Evolutionary conservation across 1,140 invertebrate genomes (phyloP).

Genomic region (Caenorhabditis remanei): DNA sequence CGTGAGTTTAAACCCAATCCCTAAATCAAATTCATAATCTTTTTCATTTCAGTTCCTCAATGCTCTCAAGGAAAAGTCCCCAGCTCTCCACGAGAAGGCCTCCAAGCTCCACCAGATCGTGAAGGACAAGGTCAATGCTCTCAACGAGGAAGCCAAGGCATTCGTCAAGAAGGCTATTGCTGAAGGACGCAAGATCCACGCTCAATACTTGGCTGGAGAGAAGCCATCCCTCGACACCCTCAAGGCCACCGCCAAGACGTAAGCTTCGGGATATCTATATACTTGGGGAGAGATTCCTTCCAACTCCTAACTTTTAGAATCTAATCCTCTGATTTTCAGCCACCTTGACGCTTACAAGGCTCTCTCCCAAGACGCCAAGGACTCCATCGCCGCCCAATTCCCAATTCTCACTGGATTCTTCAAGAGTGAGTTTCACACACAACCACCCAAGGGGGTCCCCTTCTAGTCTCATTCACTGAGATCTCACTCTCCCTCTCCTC

Average conservation of each 20-base stretch:
- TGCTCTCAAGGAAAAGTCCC: slow-evolving; percentile 65
- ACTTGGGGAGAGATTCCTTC: too few species aligned
- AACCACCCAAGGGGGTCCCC: too few species aligned
- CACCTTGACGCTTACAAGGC: slow-evolving; percentile 64
- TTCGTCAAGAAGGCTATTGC: slow-evolving; percentile 71
- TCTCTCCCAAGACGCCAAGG: slow-evolving; percentile 64
- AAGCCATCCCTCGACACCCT: slow-evolving; percentile 61
- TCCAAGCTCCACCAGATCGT: slow-evolving; percentile 61
- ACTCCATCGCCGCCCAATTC: slow-evolving; percentile 62
- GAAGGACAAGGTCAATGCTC: slow-evolving; percentile 62
- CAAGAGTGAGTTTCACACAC: slow-evolving; percentile 53
- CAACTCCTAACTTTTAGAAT: neutral
- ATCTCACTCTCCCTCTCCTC: neutral
- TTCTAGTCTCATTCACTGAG: too few species aligned
- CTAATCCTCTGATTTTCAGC: neutral
- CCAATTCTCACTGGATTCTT: slow-evolving; percentile 64
- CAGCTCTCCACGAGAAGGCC: slow-evolving; percentile 65
- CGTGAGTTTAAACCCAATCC: neutral
- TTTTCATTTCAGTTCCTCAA: slow-evolving; percentile 46
- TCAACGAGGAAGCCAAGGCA: slow-evolving; percentile 65
- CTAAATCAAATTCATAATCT: neutral
- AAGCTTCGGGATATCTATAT: too few species aligned
- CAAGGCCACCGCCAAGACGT: slow-evolving; percentile 69
- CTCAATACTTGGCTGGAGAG: slow-evolving; percentile 60
- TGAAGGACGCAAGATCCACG: slow-evolving; percentile 61